A percentile compares a stretch with the other conserved stretches of the same genome.
Conservation (phyloP, 2,113 vertebrate genomes). For the Porphyrio hochstetteri region DNA sequence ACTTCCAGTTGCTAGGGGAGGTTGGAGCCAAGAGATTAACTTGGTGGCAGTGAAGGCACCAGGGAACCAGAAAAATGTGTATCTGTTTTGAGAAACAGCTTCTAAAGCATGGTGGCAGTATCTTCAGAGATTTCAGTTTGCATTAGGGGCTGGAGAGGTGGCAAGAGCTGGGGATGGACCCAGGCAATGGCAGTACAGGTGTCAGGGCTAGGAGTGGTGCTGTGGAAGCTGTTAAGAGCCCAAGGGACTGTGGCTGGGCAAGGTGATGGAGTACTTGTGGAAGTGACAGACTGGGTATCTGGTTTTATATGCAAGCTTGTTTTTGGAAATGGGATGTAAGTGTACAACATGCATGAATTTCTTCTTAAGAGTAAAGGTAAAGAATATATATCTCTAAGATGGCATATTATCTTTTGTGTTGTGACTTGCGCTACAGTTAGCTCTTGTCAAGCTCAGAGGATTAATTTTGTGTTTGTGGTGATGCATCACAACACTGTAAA, state of each 20-base stretch:
- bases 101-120: not conserved
- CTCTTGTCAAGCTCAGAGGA: not conserved
- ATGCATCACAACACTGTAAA: not conserved
- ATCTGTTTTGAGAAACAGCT: not conserved
- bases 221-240: not conserved
- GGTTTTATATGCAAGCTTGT: not conserved
- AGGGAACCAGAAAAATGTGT: not conserved
- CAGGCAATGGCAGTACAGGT: not conserved
- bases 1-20: not conserved
- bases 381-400: not conserved
- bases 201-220: not conserved
- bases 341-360: not conserved
- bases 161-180: not conserved
- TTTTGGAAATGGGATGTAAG: not conserved
- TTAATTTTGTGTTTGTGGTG: not conserved
- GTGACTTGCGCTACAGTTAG: not conserved
- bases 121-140: not conserved
- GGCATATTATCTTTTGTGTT: not conserved
- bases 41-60: not conserved
- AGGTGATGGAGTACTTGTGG: not conserved
- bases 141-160: not conserved
- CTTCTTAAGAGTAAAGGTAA: not conserved
- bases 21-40: not conserved
- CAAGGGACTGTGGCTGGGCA: not conserved
- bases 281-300: not conserved